A percentile compares a stretch with the other conserved stretches of the same genome.
Conservation (phyloP, 2,113 vertebrate genomes). For the Aix galericulata region DNA sequence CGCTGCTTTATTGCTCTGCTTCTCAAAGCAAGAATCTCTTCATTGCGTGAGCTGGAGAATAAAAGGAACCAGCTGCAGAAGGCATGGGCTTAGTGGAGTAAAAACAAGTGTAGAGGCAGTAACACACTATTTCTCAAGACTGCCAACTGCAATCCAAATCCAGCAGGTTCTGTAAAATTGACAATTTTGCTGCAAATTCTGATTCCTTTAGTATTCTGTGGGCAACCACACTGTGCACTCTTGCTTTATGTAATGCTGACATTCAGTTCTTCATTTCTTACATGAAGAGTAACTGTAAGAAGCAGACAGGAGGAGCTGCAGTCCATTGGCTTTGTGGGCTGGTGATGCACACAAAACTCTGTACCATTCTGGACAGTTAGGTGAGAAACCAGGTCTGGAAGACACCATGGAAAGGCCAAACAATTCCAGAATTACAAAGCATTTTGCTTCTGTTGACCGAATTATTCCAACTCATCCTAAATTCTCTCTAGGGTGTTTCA, state of each 20-base stretch:
- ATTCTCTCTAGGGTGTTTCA: background rate
- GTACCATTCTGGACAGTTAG: background rate
- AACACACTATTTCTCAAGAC: background rate
- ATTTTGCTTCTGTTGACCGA: background rate
- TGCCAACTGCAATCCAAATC: background rate
- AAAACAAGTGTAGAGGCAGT: no score
- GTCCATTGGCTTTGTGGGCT: background rate
- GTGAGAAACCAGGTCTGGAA: background rate
- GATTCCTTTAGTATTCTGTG: background rate
- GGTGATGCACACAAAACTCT: background rate
- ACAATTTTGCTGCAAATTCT: background rate
- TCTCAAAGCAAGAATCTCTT: background rate
- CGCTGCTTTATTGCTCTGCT: background rate
- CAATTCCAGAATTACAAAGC: background rate
- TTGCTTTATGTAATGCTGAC: background rate
- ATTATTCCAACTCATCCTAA: background rate
- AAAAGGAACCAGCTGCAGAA: background rate
- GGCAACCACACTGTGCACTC: background rate
- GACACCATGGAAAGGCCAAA: background rate
- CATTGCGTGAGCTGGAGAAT: background rate
- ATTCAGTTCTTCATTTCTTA: background rate
- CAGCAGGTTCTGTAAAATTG: background rate
- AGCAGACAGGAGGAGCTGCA: background rate
- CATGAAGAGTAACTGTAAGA: background rate
- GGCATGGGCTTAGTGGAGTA: background rate